Evolutionary conservation across 2,888 invertebrate genomes (phyloP).

Genomic region (Macrophya alboannulata): DNA sequence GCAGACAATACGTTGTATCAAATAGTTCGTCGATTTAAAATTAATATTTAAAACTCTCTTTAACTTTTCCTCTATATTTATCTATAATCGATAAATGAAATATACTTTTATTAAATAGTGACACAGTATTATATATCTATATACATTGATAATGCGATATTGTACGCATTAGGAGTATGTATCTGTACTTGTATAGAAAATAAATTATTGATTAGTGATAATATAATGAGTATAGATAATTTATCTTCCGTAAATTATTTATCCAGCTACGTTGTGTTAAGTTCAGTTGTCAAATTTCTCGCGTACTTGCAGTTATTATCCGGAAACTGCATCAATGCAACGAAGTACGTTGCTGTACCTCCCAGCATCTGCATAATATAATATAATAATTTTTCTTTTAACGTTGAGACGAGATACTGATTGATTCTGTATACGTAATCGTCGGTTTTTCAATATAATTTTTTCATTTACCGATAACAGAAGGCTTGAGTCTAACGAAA

Average conservation of each 20-base stretch:
- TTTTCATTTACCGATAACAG: neutral
- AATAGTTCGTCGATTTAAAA: conserved; percentile 2
- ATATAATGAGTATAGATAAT: neutral
- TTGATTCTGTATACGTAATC: too few species aligned
- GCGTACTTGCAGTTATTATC: neutral
- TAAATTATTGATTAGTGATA: neutral
- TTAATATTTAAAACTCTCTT: neutral
- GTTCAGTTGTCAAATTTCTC: neutral
- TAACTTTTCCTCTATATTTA: neutral
- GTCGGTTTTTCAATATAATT: neutral
- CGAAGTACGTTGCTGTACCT: neutral
- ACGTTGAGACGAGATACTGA: neutral
- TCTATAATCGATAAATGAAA: neutral
- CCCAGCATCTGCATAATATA: neutral
- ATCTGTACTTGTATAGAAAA: neutral
- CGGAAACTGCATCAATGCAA: neutral
- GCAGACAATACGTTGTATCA: conserved; percentile 48
- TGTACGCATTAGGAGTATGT: neutral
- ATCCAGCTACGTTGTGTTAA: neutral
- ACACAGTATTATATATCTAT: neutral
- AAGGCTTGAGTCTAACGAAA: neutral
- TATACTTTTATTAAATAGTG: neutral
- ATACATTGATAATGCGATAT: neutral
- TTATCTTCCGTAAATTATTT: neutral
- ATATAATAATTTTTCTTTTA: neutral